Percentiles rank a stretch among this genome's conserved stretches.
These are phyloP conservation scores for Leucoraja erinaceus DNA, from an alignment of 2,113 vertebrate genomes.

Conservation along the genomic window DNA sequence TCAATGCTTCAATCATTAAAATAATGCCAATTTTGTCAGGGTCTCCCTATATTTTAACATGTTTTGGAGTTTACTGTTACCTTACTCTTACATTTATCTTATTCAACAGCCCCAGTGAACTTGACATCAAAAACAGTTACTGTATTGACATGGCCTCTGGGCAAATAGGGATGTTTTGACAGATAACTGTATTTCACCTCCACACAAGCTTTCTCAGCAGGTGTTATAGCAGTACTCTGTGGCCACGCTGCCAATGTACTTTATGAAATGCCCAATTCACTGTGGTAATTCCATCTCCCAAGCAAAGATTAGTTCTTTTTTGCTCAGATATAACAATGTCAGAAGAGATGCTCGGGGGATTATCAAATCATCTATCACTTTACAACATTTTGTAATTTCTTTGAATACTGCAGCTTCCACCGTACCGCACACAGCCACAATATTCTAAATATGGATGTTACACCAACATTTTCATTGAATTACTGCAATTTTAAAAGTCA, in stretches of 20 bases:
- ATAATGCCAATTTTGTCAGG: conserved; percentile 3
- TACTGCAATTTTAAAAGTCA: not conserved
- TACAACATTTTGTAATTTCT: not conserved
- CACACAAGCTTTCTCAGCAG: conserved; percentile 17
- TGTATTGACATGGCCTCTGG: conserved; percentile 29
- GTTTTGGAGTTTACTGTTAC: not conserved
- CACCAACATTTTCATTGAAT: not conserved
- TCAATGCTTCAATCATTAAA: not conserved
- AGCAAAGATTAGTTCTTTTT: conserved; percentile 30
- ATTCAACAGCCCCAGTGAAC: not conserved
- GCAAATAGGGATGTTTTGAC: conserved; percentile 35
- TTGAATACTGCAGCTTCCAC: conserved; percentile 5
- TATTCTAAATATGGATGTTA: conserved; percentile 7
- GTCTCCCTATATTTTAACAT: not conserved
- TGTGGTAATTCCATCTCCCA: conserved; percentile 23
- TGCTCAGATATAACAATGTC: conserved; percentile 30
- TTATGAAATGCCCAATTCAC: conserved; percentile 26
- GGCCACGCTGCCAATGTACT: conserved; percentile 6
- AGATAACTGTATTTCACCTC: conserved; percentile 33
- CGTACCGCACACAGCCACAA: not conserved
- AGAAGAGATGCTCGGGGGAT: conserved; percentile 24
- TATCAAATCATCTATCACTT: conserved; percentile 28
- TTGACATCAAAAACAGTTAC: not conserved
- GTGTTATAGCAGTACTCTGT: conserved; percentile 29
- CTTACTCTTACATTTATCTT: not conserved